phyloP scores from a whole-genome alignment of 2,888 invertebrate genomes.

The Saturnia japonica region DNA sequence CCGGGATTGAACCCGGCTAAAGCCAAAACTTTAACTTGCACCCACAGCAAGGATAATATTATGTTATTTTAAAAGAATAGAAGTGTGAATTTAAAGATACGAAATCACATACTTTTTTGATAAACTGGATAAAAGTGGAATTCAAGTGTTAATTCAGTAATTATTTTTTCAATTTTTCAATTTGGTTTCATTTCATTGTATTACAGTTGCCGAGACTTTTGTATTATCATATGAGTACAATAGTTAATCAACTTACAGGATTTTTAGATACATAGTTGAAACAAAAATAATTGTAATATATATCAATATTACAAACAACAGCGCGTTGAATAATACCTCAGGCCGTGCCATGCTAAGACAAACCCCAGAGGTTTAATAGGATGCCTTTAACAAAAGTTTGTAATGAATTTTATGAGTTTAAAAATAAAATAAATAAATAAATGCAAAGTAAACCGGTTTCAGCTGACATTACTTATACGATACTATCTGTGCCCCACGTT shows the following conservation, averaged over 20 bases:
- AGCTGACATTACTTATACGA: too few relatives aligned
- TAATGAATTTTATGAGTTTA: too few relatives aligned
- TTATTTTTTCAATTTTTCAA: neutral
- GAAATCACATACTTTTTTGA: neutral
- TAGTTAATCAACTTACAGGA: neutral
- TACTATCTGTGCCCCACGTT: too few relatives aligned
- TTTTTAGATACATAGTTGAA: neutral
- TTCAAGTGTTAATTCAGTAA: neutral
- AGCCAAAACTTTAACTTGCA: neutral
- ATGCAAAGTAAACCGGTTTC: too few relatives aligned
- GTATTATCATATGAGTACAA: neutral
- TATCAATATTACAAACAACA: neutral
- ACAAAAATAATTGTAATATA: neutral
- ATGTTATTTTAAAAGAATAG: neutral
- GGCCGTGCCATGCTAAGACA: too few relatives aligned
- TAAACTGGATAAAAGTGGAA: neutral
- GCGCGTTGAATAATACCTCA: too few relatives aligned
- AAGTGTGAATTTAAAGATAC: neutral
- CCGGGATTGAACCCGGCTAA: neutral
- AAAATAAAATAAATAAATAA: too few relatives aligned
- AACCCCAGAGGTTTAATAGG: too few relatives aligned
- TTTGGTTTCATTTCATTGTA: neutral
- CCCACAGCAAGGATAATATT: neutral
- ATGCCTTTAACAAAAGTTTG: too few relatives aligned
- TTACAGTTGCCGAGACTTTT: neutral